Evolutionary conservation across 1,140 invertebrate species (phyloP).

Genomic region (Bombus balteatus): DNA sequence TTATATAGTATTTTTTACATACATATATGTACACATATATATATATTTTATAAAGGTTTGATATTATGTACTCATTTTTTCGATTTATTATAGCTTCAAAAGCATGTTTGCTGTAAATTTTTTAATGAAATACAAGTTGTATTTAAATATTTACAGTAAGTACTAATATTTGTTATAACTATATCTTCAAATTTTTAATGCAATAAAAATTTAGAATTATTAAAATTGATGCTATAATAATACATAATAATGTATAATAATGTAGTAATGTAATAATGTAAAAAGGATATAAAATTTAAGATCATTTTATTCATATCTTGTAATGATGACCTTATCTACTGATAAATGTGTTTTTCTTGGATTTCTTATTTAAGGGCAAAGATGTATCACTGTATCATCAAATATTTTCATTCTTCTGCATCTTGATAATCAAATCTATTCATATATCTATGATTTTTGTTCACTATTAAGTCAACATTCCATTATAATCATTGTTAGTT

Average conservation of each 20-base stretch:
- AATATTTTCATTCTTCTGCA: not conserved
- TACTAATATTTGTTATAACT: not conserved
- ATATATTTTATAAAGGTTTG: not conserved
- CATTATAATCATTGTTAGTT: not conserved
- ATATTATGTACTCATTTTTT: not conserved
- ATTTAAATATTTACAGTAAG: constrained; percentile 8
- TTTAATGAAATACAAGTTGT: not conserved
- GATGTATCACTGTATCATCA: not conserved
- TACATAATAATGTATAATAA: not conserved
- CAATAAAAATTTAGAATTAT: not conserved
- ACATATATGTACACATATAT: not conserved
- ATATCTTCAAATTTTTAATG: not conserved
- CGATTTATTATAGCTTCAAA: constrained; percentile 15
- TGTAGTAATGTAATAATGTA: not conserved
- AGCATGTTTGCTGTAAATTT: not conserved
- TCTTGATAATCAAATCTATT: constrained; percentile 2
- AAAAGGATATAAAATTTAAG: not conserved
- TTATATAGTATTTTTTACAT: not conserved
- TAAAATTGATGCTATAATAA: not conserved
- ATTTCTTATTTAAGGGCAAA: not conserved
- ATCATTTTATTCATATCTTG: not conserved
- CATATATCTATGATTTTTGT: not conserved
- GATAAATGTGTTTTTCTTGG: not conserved
- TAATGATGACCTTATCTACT: constrained; percentile 16
- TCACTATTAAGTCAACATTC: not conserved